Evolutionary conservation across 2,888 invertebrate genomes (phyloP), one percentile per base, ranked within the genome.

Genomic region (Idaea biselata): DNA sequence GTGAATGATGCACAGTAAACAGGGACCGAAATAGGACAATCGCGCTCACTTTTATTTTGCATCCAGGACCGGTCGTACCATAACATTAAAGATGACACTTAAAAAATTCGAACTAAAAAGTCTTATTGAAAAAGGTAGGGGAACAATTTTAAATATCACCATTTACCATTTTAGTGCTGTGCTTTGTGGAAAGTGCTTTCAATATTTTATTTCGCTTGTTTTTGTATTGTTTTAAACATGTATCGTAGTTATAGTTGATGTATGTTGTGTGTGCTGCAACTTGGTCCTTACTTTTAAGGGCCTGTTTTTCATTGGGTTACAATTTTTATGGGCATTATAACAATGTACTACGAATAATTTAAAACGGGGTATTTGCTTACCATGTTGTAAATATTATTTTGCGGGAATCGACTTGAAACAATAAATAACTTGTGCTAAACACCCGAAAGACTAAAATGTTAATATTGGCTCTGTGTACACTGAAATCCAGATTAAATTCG

Each of bases 21-120:
- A 88, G 88, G 87, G 85, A 86, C 85, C 80, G 81, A 90, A 91
- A 89, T 90, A 89, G 88, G 84, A 86, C 84, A 81, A 76, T 70
- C 73, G 77, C 63, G 83, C 79, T 84, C 87, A 86, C 79, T 85
- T 83, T 87, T 86, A 85, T 87, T 86, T 85, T 69, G 83, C 82
- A 80, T 79, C 80, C 78, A 75, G 64, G 66, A 63, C 62, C 66
- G 68, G 69, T 62, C 63, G 61, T 67, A 66, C 62, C 62, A 65
- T 63, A 70, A 68, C 58, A 68, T 77, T 67, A 67, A 84, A 62
- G 65, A 72, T 88, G 88, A 83, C 82, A 69, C 78, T 79, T 53
- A 88, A 85, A 81, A 88, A 84, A 70, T 63, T 71, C 6, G 84
- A 86, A 64, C 75, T 77, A 53, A 88, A 83, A 81, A 79, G 73